Conservation (phyloP, 30 jellyfish, hydroid and myxozoan genomes). For the Aurelia sp. region DNA sequence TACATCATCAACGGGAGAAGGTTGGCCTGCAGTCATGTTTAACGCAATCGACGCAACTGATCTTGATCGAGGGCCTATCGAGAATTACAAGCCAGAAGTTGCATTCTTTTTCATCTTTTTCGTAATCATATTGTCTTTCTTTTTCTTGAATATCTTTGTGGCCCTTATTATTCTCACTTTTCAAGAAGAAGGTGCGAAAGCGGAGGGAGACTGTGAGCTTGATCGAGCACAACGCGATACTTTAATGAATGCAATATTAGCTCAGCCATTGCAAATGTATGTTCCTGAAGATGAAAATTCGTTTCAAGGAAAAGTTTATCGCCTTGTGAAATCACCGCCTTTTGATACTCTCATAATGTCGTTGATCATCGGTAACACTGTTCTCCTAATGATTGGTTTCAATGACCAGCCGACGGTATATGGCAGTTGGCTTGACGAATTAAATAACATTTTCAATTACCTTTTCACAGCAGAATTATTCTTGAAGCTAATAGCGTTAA, state of each 20-base stretch:
- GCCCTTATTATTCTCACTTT: constrained; percentile 84
- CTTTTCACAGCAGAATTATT: constrained; percentile 75
- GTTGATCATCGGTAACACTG: constrained; percentile 70
- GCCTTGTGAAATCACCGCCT: constrained; percentile 67
- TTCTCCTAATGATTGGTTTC: constrained; percentile 66
- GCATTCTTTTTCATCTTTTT: constrained; percentile 74
- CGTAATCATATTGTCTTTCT: constrained; percentile 84
- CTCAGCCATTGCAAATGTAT: constrained; percentile 81
- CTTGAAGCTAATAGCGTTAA: constrained; percentile 74
- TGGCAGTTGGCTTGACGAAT: constrained; percentile 57
- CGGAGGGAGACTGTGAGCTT: constrained; percentile 75
- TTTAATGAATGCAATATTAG: constrained; percentile 70
- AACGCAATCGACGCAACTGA: constrained; percentile 77
- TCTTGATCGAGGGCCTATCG: constrained; percentile 69
- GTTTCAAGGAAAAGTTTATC: constrained; percentile 79
- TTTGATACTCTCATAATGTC: constrained; percentile 77
- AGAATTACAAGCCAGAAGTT: constrained; percentile 66
- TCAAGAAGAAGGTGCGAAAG: constrained; percentile 86
- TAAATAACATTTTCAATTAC: constrained; percentile 67
- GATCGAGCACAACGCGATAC: constrained; percentile 90
- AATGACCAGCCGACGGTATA: constrained; percentile 78
- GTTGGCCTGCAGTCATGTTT: constrained; percentile 88
- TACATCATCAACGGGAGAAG: constrained; percentile 93
- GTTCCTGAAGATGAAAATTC: constrained; percentile 88
- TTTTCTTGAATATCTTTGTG: constrained; percentile 81